Evolutionary conservation across 2,797 vertebrate species (phyloP), one percentile per base, ranked within the genome.

Genomic region (Ceyx erithaca): DNA sequence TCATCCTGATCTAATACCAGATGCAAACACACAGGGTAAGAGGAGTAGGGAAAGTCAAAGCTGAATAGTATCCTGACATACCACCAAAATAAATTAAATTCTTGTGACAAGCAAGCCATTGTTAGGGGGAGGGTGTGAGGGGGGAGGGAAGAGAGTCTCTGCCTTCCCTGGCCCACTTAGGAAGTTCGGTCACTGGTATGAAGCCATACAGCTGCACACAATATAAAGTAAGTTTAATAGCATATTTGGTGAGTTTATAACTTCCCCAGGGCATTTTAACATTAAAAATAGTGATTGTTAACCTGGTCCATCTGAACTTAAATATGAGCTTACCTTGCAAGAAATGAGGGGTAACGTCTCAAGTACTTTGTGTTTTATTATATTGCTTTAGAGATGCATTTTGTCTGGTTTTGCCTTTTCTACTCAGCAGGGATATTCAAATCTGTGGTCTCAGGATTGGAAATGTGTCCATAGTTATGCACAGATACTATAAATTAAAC

Each of bases 281-380:
- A 98, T 98, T 97, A 97, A 98, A 98, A 97, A 97, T 97, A 97
- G 97, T 96, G 95, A 97, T 98, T 97, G 97, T 97, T 97, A 98
- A 98, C 97, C 96, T 80, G 40, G 95, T 94, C 97, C 97, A 97
- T 98, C 97, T 98, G 97, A 98, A 97, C 95, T 97, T 97, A 96
- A 96, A 96, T 97, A 97, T 97, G 93, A 98, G 94, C 96, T 96
- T 97, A 95, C 97, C 97, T 97, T 95, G 96, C 95, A 96, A 97
- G 97, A 97, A 98, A 97, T 96, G 96, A 97, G 95, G 95, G 94
- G 94, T 96, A 96, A 92, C 92, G 58, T 97, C 95, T 97, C 89
- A 91, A 96, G 93, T 94, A 89, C 66, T 37, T 94, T 95, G 92
- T 84, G 58, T 96, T 97, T 97, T 96, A 96, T 96, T 96, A 84